These are phyloP conservation scores for Callaeas wilsoni DNA, from an alignment of 2,113 vertebrate species.

Conservation along the genomic window DNA sequence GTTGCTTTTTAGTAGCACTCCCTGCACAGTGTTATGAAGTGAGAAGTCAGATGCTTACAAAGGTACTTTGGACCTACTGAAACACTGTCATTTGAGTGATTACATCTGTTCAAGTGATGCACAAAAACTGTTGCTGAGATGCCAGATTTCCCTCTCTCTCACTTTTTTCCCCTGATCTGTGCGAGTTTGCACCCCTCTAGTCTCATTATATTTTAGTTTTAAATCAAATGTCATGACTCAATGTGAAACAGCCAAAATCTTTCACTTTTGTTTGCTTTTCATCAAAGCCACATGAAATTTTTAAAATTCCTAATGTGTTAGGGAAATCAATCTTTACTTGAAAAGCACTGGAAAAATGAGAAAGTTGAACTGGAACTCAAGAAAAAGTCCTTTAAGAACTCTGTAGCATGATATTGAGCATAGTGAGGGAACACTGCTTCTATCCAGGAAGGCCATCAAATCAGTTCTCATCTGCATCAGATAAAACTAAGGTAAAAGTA, in stretches of 20 bases:
- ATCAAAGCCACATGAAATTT: not conserved
- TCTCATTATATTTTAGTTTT: not conserved
- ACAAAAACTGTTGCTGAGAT: not conserved
- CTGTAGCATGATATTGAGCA: not conserved
- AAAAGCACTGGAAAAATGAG: not conserved
- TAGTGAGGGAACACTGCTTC: not conserved
- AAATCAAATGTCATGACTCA: not conserved
- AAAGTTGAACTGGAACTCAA: not conserved
- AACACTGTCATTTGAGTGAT: conserved; percentile 60
- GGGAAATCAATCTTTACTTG: not conserved
- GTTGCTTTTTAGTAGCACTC: not conserved
- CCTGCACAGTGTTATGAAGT: not conserved
- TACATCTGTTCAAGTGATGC: conserved; percentile 28
- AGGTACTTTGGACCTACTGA: not conserved
- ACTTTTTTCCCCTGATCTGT: not conserved
- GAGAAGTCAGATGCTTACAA: not conserved
- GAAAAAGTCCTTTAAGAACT: not conserved
- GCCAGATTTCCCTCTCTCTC: not conserved
- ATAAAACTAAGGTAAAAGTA: not conserved
- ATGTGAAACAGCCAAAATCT: not conserved
- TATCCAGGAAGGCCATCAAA: not conserved
- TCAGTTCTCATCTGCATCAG: not conserved
- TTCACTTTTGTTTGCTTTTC: not conserved
- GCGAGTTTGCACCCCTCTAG: conserved; percentile 48
- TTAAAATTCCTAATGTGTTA: not conserved